phyloP scores from a whole-genome alignment of 2,888 invertebrate genomes.

The Polymixis flavicincta region DNA sequence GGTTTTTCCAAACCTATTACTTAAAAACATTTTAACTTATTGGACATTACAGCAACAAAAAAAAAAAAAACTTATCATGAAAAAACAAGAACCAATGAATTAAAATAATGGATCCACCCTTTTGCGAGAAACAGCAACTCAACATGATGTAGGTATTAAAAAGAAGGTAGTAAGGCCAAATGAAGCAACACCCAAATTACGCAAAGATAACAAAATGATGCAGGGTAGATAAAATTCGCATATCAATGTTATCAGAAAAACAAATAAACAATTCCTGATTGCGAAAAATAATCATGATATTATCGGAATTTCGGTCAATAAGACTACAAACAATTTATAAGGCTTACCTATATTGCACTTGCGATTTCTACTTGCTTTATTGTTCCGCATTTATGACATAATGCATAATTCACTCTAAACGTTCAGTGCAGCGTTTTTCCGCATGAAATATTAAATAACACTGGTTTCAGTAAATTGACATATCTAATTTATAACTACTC shows the following conservation, averaged over 20 bases:
- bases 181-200: slow-evolving; percentile 20
- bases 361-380: slow-evolving; percentile 2
- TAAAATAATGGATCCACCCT: background rate
- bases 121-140: background rate
- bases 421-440: slow-evolving; percentile 3
- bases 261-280: slow-evolving; percentile 57
- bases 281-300: slow-evolving; percentile 14
- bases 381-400: slow-evolving; percentile 21
- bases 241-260: slow-evolving; percentile 44
- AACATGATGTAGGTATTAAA: background rate
- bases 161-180: background rate
- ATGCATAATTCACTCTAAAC: slow-evolving; percentile 19
- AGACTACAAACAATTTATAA: slow-evolving; percentile 3
- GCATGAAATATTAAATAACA: slow-evolving; percentile 1
- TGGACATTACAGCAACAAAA: too few relatives aligned
- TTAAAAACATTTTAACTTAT: too few relatives aligned
- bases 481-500: background rate
- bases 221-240: slow-evolving; percentile 34
- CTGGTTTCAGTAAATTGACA: background rate
- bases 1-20: too few relatives aligned
- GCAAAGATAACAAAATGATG: slow-evolving; percentile 38
- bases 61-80: too few relatives aligned
- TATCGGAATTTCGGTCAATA: slow-evolving; percentile 11
- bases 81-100: too few relatives aligned
- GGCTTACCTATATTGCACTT: background rate